These are phyloP conservation scores for Etheostoma spectabile DNA, from an alignment of 2,113 vertebrate genomes.

Conservation along the genomic window DNA sequence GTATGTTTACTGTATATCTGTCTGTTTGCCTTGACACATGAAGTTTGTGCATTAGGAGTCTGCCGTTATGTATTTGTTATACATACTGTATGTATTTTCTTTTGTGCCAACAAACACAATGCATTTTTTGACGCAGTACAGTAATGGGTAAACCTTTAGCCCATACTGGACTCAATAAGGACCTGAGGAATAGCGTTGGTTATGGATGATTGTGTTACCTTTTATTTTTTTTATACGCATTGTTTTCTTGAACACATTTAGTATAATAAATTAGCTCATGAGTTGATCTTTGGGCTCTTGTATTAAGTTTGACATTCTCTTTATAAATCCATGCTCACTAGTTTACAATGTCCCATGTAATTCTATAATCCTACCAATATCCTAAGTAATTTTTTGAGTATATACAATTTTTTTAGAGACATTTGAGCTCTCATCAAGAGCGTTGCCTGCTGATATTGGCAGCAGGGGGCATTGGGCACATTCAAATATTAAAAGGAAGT, in stretches of 20 bases:
- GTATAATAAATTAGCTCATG: constrained; percentile 72
- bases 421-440: too few species aligned
- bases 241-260: constrained; percentile 48
- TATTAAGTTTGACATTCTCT: constrained; percentile 2
- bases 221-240: constrained; percentile 54
- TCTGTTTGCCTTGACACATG: constrained; percentile 31
- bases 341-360: not conserved
- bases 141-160: not conserved
- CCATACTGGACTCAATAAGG: constrained; percentile 14
- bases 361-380: not conserved
- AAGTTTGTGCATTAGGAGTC: constrained; percentile 16
- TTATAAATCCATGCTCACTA: not conserved
- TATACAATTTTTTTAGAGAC: too few species aligned
- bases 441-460: not conserved
- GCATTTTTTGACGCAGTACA: constrained; percentile 30
- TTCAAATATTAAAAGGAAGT: not conserved
- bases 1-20: constrained; percentile 47
- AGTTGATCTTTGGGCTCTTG: constrained; percentile 44
- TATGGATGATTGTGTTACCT: constrained; percentile 31
- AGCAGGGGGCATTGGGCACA: constrained; percentile 25
- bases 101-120: constrained; percentile 50
- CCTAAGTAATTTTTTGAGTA: fast-evolving
- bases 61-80: constrained; percentile 6
- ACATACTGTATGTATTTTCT: constrained; percentile 13
- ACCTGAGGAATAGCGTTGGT: constrained; percentile 17